phyloP scores from a whole-genome alignment of 2,113 vertebrate species.

The Leucopsar rothschildi region DNA sequence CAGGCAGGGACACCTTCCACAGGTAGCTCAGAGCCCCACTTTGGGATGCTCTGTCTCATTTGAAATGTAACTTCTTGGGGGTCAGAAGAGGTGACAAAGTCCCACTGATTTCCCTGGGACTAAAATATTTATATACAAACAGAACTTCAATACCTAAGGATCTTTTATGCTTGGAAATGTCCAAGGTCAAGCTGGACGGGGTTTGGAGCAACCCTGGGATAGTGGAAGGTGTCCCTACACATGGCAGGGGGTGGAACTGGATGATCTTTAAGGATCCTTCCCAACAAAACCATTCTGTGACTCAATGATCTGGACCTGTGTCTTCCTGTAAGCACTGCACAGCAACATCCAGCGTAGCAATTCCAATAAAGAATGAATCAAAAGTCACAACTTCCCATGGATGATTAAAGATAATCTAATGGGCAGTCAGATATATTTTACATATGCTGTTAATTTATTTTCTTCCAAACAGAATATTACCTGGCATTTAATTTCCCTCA shows the following conservation, averaged over 20 bases:
- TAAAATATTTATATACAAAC: background rate
- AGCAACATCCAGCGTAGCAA: accelerated
- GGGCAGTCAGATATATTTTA: constrained; percentile 10
- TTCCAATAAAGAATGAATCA: background rate
- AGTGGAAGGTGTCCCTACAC: background rate
- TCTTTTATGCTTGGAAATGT: background rate
- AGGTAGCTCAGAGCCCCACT: background rate
- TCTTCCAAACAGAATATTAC: constrained; percentile 12
- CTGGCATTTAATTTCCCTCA: constrained; percentile 28
- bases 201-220: background rate
- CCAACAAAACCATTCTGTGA: background rate
- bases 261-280: background rate
- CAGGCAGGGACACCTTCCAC: background rate
- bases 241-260: background rate
- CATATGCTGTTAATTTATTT: constrained; percentile 14
- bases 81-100: background rate
- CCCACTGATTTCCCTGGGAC: background rate
- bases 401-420: background rate
- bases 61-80: background rate
- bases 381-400: background rate
- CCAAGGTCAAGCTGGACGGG: background rate
- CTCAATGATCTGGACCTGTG: background rate
- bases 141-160: background rate
- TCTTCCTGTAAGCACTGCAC: background rate
- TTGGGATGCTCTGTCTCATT: background rate